Evolutionary conservation across 2,888 invertebrate genomes (phyloP), one percentile per base, ranked within the genome.

Genomic region (Eretmocerus hayati): DNA sequence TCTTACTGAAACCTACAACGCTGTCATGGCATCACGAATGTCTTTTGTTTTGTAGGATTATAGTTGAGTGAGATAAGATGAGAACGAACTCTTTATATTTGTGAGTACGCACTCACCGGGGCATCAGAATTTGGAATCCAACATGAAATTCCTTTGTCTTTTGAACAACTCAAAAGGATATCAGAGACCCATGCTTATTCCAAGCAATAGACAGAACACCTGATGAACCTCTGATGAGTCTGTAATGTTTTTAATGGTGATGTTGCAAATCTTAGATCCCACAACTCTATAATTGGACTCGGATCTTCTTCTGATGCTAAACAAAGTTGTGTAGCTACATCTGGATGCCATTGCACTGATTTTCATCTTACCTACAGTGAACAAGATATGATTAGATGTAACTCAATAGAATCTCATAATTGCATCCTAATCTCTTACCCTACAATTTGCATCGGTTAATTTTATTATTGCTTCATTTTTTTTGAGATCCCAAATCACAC

Each of bases 391-490:
- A 39, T 21, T n/a, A n/a, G n/a, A n/a, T n/a, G n/a, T 35, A 36
- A 26, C 13, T 35, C 4, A 15, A 35, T 35, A 35, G 9, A 38
- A 21, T 39, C 22, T 20, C 6, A 20, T 40, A 33, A 32, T 22
- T 39, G 20, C n/a, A n/a, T n/a, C n/a, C n/a, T n/a, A 41, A 37
- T 55, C 15, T 39, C 57, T 52, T 69, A 81, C 80, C 67, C 79
- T 74, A 3, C 81, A 78, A 65, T 78, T 78, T 49, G 76, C 74
- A 66, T 83, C 87, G 67, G 83, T 85, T 51, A 96, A 75, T 77
- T 95, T 95, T 65, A 96, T 94, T 54, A 96, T 94, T 1, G 94
- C 93, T 69, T 95, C 93, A 69, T 92, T 95, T 69, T 96, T 96
- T 48, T 94, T 77, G 49, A 96, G 75, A 74, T 96, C 96, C 95